Conservation (phyloP, 1,140 invertebrate species). For the Ceratina japonica region DNA sequence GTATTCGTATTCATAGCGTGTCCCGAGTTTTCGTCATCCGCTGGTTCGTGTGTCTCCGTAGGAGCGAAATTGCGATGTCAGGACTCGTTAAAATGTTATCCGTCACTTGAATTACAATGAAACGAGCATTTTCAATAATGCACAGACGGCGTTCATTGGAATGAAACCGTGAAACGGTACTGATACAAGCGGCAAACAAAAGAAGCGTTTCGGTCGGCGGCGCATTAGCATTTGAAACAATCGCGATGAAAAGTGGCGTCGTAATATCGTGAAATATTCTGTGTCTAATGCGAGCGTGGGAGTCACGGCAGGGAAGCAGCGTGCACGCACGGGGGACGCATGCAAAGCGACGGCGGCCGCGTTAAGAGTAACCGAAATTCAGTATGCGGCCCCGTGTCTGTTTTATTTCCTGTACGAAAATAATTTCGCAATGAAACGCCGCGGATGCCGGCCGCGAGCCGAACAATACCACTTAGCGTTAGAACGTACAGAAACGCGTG, state of each 20-base stretch:
- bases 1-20: too few species aligned
- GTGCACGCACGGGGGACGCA: not conserved
- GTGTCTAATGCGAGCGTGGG: not conserved
- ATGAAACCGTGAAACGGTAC: not conserved
- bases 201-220: not conserved
- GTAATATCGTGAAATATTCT: constrained; percentile 6
- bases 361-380: constrained; percentile 13
- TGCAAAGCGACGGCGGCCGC: constrained; percentile 15
- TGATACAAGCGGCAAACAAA: not conserved
- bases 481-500: not conserved
- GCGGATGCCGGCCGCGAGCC: not conserved
- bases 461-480: not conserved
- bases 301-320: not conserved
- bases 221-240: not conserved
- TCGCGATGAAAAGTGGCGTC: not conserved
- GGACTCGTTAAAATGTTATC: too few species aligned
- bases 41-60: too few species aligned
- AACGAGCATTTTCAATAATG: not conserved
- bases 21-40: too few species aligned
- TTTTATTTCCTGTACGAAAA: constrained; percentile 12
- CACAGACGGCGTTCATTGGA: not conserved
- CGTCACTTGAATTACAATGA: too few species aligned
- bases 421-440: not conserved
- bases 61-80: too few species aligned
- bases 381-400: not conserved